Conservation (phyloP, 2,113 vertebrate genomes). For the Vimba vimba region DNA sequence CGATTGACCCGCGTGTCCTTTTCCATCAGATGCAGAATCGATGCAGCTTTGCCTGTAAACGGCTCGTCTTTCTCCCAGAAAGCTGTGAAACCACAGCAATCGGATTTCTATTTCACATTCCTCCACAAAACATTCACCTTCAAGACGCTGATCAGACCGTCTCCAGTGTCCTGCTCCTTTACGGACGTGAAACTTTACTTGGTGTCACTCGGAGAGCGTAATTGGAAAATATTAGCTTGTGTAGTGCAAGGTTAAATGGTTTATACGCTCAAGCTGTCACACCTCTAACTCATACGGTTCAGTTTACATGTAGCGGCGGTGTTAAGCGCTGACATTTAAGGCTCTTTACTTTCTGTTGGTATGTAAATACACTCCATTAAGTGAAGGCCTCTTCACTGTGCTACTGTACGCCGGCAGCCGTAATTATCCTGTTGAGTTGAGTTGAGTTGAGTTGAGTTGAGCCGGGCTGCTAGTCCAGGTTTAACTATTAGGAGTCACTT, state of each 20-base stretch:
- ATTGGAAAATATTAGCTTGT: not conserved
- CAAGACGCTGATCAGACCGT: not conserved
- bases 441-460: conserved; percentile 21
- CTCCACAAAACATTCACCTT: conserved; percentile 3
- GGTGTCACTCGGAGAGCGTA: not conserved
- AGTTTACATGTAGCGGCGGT: not conserved
- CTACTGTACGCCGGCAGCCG: conserved; percentile 16
- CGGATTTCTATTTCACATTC: not conserved
- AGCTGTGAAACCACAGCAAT: not conserved
- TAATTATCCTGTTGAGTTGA: conserved; percentile 25
- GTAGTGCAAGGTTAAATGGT: not conserved
- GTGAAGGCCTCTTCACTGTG: conserved; percentile 66
- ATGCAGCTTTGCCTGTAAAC: conserved; percentile 49
- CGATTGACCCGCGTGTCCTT: conserved; percentile 61
- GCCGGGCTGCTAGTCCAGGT: not conserved
- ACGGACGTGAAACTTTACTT: not conserved
- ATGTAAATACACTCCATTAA: conserved; percentile 67
- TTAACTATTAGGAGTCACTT: conserved; percentile 43
- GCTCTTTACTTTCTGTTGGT: not conserved
- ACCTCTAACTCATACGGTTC: not conserved
- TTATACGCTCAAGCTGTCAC: not conserved
- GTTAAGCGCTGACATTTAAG: conserved; percentile 26
- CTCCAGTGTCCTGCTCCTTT: not conserved
- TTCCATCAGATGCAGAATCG: conserved; percentile 56
- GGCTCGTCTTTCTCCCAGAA: conserved; percentile 57